phyloP scores from a whole-genome alignment of 1,140 invertebrate genomes.

The Drosophila baimaii region DNA sequence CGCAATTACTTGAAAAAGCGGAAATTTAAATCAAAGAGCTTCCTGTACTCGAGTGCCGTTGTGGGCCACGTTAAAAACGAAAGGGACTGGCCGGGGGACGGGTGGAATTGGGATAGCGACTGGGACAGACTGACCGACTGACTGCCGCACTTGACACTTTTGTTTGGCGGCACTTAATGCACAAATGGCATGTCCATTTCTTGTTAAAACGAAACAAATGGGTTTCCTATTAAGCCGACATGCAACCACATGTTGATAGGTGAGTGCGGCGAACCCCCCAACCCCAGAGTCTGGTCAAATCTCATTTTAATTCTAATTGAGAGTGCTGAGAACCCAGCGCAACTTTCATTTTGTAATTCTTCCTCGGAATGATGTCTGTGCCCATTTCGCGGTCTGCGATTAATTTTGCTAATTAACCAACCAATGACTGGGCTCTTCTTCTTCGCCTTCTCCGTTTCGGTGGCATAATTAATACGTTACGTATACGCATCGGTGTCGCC shows the following conservation, averaged over 20 bases:
- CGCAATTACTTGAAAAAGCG: constrained; percentile 41
- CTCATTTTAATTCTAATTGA: constrained; percentile 60
- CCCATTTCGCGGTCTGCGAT: constrained; percentile 53
- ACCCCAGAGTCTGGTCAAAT: constrained; percentile 44
- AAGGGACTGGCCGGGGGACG: constrained; percentile 17
- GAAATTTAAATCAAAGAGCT: constrained; percentile 57
- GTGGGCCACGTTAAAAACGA: constrained; percentile 18
- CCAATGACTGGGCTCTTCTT: constrained; percentile 36
- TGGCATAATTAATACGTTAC: constrained; percentile 78
- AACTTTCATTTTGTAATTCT: constrained; percentile 66
- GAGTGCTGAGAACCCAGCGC: constrained; percentile 43
- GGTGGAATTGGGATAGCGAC: neutral
- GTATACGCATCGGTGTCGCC: constrained; percentile 72
- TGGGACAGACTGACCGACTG: constrained; percentile 30
- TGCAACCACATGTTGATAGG: constrained; percentile 58
- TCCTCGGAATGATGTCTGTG: constrained; percentile 35
- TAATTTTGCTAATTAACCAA: constrained; percentile 69
- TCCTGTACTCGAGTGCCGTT: constrained; percentile 34
- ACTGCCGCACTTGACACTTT: constrained; percentile 71
- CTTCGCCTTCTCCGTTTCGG: neutral
- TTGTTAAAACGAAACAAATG: constrained; percentile 66
- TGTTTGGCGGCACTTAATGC: constrained; percentile 65
- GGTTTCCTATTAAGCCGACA: constrained; percentile 63
- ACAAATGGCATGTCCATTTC: constrained; percentile 74
- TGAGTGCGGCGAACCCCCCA: neutral